These are phyloP conservation scores for Acronicta alni DNA, from an alignment of 2,888 invertebrate genomes.

Conservation along the genomic window DNA sequence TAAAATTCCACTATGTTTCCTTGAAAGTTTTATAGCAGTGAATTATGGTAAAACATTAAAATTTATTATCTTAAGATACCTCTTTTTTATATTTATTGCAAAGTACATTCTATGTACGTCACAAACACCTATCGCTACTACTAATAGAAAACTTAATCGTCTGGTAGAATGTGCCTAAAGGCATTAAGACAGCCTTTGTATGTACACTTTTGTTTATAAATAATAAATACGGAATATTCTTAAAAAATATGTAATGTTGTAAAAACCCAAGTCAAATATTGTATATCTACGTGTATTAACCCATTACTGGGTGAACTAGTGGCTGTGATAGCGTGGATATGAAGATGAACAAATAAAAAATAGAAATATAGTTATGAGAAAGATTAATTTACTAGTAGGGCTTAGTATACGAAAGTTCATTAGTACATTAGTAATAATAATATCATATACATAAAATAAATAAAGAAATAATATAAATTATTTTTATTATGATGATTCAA, in stretches of 20 bases:
- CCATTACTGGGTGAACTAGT: constrained; percentile 13
- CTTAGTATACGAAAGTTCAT: too few species aligned
- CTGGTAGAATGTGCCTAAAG: too few species aligned
- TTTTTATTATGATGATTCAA: not conserved
- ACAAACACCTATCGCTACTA: constrained; percentile 23
- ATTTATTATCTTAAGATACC: not conserved
- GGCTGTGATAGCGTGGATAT: constrained; percentile 18
- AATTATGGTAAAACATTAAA: constrained; percentile 3
- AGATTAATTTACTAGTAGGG: too few species aligned
- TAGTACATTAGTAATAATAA: too few species aligned
- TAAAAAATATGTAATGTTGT: constrained; percentile 18
- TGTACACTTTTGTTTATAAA: too few species aligned
- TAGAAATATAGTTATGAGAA: too few species aligned
- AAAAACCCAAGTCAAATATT: constrained; percentile 13
- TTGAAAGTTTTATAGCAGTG: constrained; percentile 16
- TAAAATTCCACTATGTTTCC: constrained; percentile 20
- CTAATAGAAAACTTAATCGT: too few species aligned
- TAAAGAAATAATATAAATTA: too few species aligned
- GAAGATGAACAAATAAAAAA: constrained; percentile 1
- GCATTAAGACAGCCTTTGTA: too few species aligned
- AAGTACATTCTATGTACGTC: constrained; percentile 18
- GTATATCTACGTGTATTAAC: constrained; percentile 25
- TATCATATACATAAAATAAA: too few species aligned
- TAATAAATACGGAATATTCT: constrained; percentile 14
- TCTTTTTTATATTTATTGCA: constrained; percentile 8